These are phyloP conservation scores for Trochalopteron elliotii DNA, from an alignment of 2,113 vertebrate species.

Conservation along the genomic window DNA sequence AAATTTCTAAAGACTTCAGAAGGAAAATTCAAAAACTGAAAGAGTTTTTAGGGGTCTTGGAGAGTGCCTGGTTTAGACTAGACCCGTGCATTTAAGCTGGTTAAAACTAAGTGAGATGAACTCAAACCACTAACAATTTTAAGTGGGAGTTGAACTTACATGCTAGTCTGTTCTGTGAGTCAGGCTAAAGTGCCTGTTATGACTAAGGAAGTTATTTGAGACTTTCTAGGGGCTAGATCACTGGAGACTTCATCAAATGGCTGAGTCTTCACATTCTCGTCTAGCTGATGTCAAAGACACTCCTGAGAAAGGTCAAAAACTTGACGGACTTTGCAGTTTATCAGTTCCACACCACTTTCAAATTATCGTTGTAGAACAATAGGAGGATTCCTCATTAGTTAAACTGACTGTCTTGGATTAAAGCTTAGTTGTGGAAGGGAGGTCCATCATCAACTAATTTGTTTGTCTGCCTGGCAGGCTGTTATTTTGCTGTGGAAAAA, in stretches of 20 bases:
- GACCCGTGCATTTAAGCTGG: background rate
- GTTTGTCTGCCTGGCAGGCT: conserved; percentile 44
- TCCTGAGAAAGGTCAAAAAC: conserved; percentile 37
- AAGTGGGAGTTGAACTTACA: background rate
- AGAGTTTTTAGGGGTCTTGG: background rate
- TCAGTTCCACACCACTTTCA: conserved; percentile 1
- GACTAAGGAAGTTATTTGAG: conserved; percentile 38
- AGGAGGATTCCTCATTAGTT: conserved; percentile 31
- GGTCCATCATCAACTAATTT: conserved; percentile 59
- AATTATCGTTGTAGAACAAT: background rate
- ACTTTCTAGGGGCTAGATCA: conserved; percentile 27
- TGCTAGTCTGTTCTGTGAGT: background rate
- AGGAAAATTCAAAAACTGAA: background rate
- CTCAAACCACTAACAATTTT: background rate
- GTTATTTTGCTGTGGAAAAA: conserved; percentile 61
- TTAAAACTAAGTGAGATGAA: background rate
- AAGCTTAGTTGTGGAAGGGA: conserved; percentile 40
- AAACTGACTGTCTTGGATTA: conserved; percentile 42
- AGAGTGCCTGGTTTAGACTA: background rate
- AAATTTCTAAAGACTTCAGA: background rate
- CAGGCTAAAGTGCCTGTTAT: conserved; percentile 21
- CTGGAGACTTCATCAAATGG: background rate
- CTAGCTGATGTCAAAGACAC: conserved; percentile 34
- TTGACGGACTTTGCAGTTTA: background rate
- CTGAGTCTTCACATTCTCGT: conserved; percentile 25